Evolutionary conservation across 2,888 invertebrate species (phyloP).

Genomic region (Cryptosula pallasiana): DNA sequence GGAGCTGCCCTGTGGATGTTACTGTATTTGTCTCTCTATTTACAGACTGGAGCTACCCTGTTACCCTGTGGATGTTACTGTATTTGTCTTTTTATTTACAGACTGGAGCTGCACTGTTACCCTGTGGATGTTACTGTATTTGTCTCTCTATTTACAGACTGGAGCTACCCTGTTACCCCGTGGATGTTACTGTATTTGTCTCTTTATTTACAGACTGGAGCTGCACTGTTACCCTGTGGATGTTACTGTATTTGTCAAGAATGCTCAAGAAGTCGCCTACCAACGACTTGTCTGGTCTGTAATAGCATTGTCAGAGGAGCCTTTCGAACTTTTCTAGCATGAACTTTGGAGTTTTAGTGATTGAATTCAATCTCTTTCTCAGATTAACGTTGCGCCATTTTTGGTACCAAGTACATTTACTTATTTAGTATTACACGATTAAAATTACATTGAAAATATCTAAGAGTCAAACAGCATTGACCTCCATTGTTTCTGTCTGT

Average conservation of each 20-base stretch:
- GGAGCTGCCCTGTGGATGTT: too few relatives aligned
- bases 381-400: too few relatives aligned
- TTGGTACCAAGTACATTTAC: too few relatives aligned
- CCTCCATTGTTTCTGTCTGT: too few relatives aligned
- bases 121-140: constrained; percentile 17
- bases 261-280: neutral
- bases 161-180: neutral
- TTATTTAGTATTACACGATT: too few relatives aligned
- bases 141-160: constrained; percentile 7
- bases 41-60: too few relatives aligned
- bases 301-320: neutral
- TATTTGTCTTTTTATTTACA: neutral
- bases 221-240: constrained; percentile 5
- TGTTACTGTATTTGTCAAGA: constrained; percentile 12
- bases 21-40: too few relatives aligned
- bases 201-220: neutral
- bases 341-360: neutral
- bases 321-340: neutral
- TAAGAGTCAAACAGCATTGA: too few relatives aligned
- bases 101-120: neutral
- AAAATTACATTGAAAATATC: too few relatives aligned
- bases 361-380: too few relatives aligned
- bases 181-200: constrained; percentile 12
- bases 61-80: too few relatives aligned
- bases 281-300: neutral